Conservation (phyloP, 2,797 vertebrate genomes). For the Lateolabrax maculatus region DNA sequence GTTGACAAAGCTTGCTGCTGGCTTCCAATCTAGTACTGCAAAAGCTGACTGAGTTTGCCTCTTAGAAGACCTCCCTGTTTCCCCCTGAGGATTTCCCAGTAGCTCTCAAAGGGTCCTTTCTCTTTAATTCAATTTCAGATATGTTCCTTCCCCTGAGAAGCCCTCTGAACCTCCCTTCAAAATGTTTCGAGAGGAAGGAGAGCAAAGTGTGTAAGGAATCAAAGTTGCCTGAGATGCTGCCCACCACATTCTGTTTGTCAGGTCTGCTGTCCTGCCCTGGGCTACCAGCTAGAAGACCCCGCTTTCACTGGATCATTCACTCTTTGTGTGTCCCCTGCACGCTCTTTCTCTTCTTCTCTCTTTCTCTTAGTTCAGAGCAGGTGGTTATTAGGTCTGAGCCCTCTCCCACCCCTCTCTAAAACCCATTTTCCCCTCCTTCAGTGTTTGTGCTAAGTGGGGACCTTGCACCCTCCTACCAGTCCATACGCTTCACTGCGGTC, state of each 20-base stretch:
- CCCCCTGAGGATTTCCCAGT: constrained; percentile 53
- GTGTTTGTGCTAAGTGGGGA: constrained; percentile 80
- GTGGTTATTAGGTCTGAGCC: constrained; percentile 72
- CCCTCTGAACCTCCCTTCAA: constrained; percentile 43
- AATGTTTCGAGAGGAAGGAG: constrained; percentile 44
- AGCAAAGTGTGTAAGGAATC: constrained; percentile 39
- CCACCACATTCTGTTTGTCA: constrained; percentile 16
- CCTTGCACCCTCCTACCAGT: constrained; percentile 78
- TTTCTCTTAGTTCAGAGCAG: constrained; percentile 48
- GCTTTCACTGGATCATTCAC: constrained; percentile 40
- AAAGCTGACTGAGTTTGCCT: constrained; percentile 28
- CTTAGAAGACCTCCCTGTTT: constrained; percentile 28
- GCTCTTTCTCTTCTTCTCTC: constrained; percentile 30
- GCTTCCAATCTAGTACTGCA: constrained; percentile 2
- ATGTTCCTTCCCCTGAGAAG: constrained; percentile 49
- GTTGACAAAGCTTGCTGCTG: constrained; percentile 15
- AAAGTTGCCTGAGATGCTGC: constrained; percentile 28
- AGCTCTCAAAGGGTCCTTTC: constrained; percentile 47
- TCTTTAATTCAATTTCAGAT: constrained; percentile 62
- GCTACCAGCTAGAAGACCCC: constrained; percentile 27
- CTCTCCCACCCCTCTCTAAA: constrained; percentile 59
- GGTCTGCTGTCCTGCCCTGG: constrained; percentile 26
- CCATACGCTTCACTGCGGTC: constrained; percentile 69
- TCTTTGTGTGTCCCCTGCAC: constrained; percentile 14
- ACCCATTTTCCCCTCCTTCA: constrained; percentile 64